phyloP scores from a whole-genome alignment of 2,797 vertebrate genomes.

The Paratrypauchen microcephalus region DNA sequence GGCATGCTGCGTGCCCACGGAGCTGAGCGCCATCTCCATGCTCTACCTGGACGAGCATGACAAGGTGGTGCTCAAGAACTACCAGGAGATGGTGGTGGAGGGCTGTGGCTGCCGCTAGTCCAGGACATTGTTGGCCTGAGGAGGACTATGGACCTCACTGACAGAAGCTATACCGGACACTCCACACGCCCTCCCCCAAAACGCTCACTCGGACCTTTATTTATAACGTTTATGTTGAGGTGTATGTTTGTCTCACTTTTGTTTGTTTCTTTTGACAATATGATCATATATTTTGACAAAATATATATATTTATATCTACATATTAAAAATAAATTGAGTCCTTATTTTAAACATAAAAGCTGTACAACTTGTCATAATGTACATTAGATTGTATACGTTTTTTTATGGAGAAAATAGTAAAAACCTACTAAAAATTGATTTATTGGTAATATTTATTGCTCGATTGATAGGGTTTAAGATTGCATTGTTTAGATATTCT shows the following conservation, averaged over 20 bases:
- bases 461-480: slow-evolving; percentile 46
- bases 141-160: slow-evolving; percentile 38
- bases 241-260: slow-evolving; percentile 86
- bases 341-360: slow-evolving; percentile 97
- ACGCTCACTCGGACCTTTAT: slow-evolving; percentile 89
- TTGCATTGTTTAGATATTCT: too few species aligned
- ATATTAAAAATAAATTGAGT: slow-evolving; percentile 98
- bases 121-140: slow-evolving; percentile 8
- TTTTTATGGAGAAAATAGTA: slow-evolving; percentile 81
- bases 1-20: slow-evolving; percentile 97
- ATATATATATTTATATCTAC: slow-evolving; percentile 98
- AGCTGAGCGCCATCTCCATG: slow-evolving; percentile 99
- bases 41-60: slow-evolving; percentile 98
- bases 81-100: slow-evolving; percentile 99
- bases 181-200: slow-evolving; percentile 66
- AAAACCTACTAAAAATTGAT: slow-evolving; percentile 76
- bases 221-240: slow-evolving; percentile 98
- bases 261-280: slow-evolving; percentile 89
- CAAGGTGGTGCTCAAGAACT: slow-evolving; percentile 99
- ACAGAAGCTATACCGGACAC: slow-evolving; percentile 36
- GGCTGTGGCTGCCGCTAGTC: slow-evolving; percentile 95
- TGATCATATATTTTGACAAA: slow-evolving; percentile 99
- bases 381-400: slow-evolving; percentile 85
- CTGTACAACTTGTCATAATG: slow-evolving; percentile 86
- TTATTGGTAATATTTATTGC: slow-evolving; percentile 84